Conservation (phyloP, 2,113 vertebrate species). For the Scolopax mira region DNA sequence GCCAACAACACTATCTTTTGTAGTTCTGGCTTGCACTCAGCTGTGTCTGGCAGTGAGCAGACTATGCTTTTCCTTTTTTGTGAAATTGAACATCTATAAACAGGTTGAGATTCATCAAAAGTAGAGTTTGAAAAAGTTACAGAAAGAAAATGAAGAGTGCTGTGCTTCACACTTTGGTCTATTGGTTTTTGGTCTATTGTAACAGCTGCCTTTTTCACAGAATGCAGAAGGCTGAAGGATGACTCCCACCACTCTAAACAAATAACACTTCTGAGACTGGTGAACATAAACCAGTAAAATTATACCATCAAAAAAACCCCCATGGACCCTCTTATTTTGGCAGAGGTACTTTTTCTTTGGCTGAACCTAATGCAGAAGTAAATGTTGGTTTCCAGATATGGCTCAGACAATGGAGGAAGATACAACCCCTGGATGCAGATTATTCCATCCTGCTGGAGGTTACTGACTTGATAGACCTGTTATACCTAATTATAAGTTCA, state of each 20-base stretch:
- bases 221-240: neutral
- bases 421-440: neutral
- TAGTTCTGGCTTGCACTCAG: neutral
- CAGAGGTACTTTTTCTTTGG: neutral
- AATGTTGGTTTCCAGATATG: neutral
- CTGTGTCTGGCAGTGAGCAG: neutral
- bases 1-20: neutral
- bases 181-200: neutral
- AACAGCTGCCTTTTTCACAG: neutral
- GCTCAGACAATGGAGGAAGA: neutral
- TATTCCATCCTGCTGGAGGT: neutral
- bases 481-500: neutral
- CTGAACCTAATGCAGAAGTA: neutral
- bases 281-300: neutral
- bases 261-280: neutral
- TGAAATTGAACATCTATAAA: neutral
- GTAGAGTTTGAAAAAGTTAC: neutral
- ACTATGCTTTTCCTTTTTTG: neutral
- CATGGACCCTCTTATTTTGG: neutral
- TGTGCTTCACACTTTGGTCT: too few relatives aligned
- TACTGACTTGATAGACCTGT: neutral
- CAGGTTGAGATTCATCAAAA: neutral
- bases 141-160: neutral
- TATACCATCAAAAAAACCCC: neutral
- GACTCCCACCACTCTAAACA: neutral